Base-by-base conservation (phyloP, 2,797 vertebrate species). In the Dipus sagitta region DNA sequence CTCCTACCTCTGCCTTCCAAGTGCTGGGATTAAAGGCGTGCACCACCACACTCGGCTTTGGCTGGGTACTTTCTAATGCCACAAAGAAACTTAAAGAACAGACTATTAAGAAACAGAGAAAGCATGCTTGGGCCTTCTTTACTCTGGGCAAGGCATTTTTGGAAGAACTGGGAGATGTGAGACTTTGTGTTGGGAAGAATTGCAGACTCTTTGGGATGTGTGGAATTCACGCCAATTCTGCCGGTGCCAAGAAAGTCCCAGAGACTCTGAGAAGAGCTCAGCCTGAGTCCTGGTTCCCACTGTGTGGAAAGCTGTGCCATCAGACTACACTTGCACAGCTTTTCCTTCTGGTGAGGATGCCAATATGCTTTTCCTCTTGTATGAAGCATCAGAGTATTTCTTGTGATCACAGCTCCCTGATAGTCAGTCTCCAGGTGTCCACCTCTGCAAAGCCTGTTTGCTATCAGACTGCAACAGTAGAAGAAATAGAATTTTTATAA, bases 111-210 rank as follows among this genome's bases (percentile, higher is more conserved):
- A 18, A 4, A 30, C 4, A 17, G 42, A 32, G 3, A 32, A 24
- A 23, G 13, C 10, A 1, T 9, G 1, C 13, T 20, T 8, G 3
- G 38, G 34, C 13, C 23, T 15, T 17, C 10, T 42, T 7, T 2
- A 3, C 3, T 28, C 30, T 7, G 62, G 64, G 30, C n/a, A 75
- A 17, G 30, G 64, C 54, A 1, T 12, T 32, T 80, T 3, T 17
- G 84, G 64, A 65, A 54, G 8, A 20, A 77, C 38, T 17, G 2
- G 3, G 3, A 10, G 7, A 58, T 5, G 24, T 10, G 23, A 13
- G 67, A 30, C 38, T n/a, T n/a, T 8, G 4, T 8, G 17, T 34
- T 13, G 78, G 38, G 62, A 62, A 38, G 38, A 38, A 38, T 38
- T 72, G 12, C 21, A 21, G 75, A 65, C 60, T 83, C 79, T 26